Percentiles rank a stretch among this genome's conserved stretches.
These are phyloP conservation scores for Pogonocherus hispidulus DNA, from an alignment of 2,888 invertebrate genomes.

Conservation along the genomic window DNA sequence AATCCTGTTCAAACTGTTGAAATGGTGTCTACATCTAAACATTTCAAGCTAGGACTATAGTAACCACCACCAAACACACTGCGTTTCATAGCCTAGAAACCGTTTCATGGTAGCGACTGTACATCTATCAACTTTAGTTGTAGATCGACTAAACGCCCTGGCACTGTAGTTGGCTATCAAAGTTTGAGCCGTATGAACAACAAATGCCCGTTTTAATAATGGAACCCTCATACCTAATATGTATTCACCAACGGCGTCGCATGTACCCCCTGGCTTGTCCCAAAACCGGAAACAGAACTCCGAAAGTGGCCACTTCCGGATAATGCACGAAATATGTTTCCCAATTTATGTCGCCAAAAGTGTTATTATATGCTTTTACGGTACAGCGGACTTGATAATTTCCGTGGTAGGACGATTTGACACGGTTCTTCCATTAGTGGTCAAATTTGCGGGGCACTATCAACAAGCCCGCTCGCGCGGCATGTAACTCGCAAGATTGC, in stretches of 20 bases:
- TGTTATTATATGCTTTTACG: not conserved
- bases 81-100: too few species aligned
- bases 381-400: not conserved
- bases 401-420: not conserved
- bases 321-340: constrained; percentile 11
- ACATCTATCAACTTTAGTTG: too few species aligned
- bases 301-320: not conserved
- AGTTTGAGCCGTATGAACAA: too few species aligned
- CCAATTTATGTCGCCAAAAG: not conserved
- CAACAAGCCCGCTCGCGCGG: not conserved
- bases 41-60: too few species aligned
- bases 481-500: constrained; percentile 9
- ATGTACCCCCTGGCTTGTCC: not conserved
- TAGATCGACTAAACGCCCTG: too few species aligned
- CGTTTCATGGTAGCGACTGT: too few species aligned
- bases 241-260: not conserved
- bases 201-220: too few species aligned
- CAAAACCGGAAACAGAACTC: not conserved
- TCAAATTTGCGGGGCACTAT: constrained; percentile 20
- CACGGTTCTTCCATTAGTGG: constrained; percentile 28
- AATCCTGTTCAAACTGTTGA: too few species aligned
- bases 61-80: too few species aligned
- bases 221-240: too few species aligned
- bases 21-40: too few species aligned
- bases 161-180: too few species aligned